Percentiles rank a stretch among this genome's conserved stretches.
Conservation (phyloP, 2,888 invertebrate species). For the Sesia apiformis region DNA sequence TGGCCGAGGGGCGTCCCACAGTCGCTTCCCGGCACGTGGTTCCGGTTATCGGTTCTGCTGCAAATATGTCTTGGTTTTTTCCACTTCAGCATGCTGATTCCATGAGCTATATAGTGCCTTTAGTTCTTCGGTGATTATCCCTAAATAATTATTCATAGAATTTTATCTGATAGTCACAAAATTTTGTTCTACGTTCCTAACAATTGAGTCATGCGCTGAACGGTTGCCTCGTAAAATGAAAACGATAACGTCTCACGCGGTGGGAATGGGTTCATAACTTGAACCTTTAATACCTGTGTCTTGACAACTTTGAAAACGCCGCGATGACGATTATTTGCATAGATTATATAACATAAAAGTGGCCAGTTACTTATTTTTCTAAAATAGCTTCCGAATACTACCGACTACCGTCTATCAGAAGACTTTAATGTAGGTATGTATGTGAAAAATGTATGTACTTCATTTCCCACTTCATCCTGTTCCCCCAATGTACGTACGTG, state of each 20-base stretch:
- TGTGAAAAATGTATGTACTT: neutral
- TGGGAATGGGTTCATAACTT: conserved; percentile 34
- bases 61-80: too few species aligned
- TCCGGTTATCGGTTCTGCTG: too few species aligned
- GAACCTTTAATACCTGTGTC: conserved; percentile 26
- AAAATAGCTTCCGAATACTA: conserved; percentile 4
- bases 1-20: too few species aligned
- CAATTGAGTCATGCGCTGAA: conserved; percentile 24
- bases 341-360: conserved; percentile 12
- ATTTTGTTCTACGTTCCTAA: conserved; percentile 16
- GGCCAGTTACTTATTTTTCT: neutral
- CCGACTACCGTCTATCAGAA: too few species aligned
- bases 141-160: too few species aligned
- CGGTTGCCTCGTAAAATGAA: conserved; percentile 4
- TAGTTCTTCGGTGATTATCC: too few species aligned
- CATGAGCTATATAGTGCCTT: too few species aligned
- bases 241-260: conserved; percentile 15
- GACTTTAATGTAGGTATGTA: too few species aligned
- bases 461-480: neutral
- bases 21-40: too few species aligned
- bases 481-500: too few species aligned
- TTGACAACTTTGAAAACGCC: conserved; percentile 28
- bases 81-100: too few species aligned
- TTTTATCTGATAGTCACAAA: too few species aligned
- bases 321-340: conserved; percentile 17